Base-by-base conservation (phyloP, 2,888 invertebrate species). In the Nomada ferruginata region DNA sequence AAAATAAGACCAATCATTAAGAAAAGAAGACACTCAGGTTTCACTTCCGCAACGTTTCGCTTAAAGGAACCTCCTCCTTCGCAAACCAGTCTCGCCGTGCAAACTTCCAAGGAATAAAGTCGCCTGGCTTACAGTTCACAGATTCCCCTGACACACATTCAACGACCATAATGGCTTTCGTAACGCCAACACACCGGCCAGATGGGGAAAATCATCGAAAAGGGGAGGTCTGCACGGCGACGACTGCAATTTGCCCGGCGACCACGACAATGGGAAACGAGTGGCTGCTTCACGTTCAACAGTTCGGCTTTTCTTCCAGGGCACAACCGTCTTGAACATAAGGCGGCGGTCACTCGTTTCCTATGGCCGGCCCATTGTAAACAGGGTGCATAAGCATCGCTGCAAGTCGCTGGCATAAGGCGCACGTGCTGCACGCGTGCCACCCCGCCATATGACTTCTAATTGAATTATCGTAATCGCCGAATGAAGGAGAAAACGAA, bases 391-490 rank as follows among this genome's bases (percentile, higher is more conserved):
- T 83, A 76, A 86, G 83, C 80, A 80, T 83, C 79, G 84, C 60
- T 79, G 70, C 83, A 71, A 85, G 85, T 76, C 74, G 80, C 68
- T 55, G 75, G 76, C 87, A 84, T 79, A 83, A 90, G 89, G 85
- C 82, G 82, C 91, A 75, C 91, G 91, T 90, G 91, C 82, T 84
- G 83, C 73, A 89, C 90, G 89, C 91, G 91, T 91, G 90, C 86
- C 89, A 71, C 79, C 78, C 64, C 60, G 85, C 90, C 91, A 91
- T 87, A 91, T 90, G 91, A 89, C 89, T 83, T 82, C 76, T 88
- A 90, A 91, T 91, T 89, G 81, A 89, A 91, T 91, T 91, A 91
- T 86, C 82, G 83, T 91, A 90, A 91, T 91, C 89, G 84, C 75
- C 77, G 73, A 47, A 68, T 5, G 36, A 36, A 36, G 36, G 7